Evolutionary conservation across 2,113 vertebrate species (phyloP), one percentile per base, ranked within the genome.

Genomic region (Nanorana parkeri): DNA sequence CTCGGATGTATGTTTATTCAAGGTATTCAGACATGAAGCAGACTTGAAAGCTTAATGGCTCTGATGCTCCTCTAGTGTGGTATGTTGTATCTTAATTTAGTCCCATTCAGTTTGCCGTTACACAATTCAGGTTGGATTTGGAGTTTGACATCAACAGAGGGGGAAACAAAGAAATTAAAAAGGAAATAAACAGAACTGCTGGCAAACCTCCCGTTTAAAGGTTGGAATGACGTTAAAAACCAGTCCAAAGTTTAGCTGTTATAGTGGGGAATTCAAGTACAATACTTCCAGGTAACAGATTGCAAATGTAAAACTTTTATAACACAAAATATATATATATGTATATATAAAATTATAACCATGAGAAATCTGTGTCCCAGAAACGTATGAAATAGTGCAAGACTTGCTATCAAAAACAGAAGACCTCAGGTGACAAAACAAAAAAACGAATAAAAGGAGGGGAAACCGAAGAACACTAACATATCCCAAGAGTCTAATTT

Each of bases 341-440:
- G 61, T 74, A 72, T 82, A 67, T 73, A 72, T 68, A 83, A 80
- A 88, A 88, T 21, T 84, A 81, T 86, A 89, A 88, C 77, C 84
- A 86, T 75, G 83, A 89, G 84, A 90, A 91, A 90, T 47, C 90
- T 92, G 91, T 90, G 90, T 93, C 91, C 93, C 75, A 87, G 87
- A 89, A 94, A 90, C n/a, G 73, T 90, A 94, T 87, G 87, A 93
- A 92, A 93, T 91, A 97, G 95, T 96, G 95, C 95, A 96, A 97
- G 90, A 92, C 93, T 92, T 93, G 93, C 92, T 93, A 88, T 86
- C 36, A 87, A 91, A 94, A 91, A 95, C 92, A 95, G 94, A 94
- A 95, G 94, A 96, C 92, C 93, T 93, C 86, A 84, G 89, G 88
- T 36, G 73, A 80, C 58, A 72, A 72, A 69, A 23, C 0, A 58